Conservation (phyloP, 2,888 invertebrate genomes). For the Dugesia japonica region DNA sequence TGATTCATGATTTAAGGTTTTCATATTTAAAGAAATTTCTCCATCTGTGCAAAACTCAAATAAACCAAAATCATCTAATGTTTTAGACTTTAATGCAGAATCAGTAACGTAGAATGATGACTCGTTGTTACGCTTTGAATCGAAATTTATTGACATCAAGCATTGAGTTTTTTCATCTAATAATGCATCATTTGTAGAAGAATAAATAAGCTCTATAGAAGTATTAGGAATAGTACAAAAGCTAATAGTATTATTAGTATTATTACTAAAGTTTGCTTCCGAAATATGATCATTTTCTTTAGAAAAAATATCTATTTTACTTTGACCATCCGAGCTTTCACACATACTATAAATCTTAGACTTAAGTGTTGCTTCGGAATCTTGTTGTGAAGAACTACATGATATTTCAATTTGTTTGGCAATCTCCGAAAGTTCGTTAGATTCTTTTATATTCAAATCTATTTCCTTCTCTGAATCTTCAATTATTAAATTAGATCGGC, state of each 20-base stretch:
- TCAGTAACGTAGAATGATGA: neutral
- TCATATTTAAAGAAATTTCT: slow-evolving; percentile 6
- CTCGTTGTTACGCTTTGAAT: neutral
- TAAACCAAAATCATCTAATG: slow-evolving; percentile 13
- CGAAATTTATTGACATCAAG: neutral
- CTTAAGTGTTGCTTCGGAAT: neutral
- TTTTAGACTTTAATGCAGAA: neutral
- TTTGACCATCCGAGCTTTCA: neutral
- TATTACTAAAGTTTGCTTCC: neutral
- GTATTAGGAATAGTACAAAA: neutral
- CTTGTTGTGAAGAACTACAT: neutral
- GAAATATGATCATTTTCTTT: neutral
- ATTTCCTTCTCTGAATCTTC: slow-evolving; percentile 1
- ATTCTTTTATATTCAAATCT: neutral
- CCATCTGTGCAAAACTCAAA: slow-evolving; percentile 4
- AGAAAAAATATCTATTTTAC: neutral
- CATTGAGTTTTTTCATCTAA: slow-evolving; percentile 10
- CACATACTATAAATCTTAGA: neutral
- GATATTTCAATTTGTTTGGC: slow-evolving; percentile 3
- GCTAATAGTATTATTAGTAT: neutral
- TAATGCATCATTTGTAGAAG: neutral
- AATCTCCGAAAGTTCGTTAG: neutral
- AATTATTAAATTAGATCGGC: neutral
- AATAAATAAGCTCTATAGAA: neutral
- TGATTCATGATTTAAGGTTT: neutral